Base-by-base conservation (phyloP, 2,797 vertebrate genomes). In the Hyperoplus immaculatus region DNA sequence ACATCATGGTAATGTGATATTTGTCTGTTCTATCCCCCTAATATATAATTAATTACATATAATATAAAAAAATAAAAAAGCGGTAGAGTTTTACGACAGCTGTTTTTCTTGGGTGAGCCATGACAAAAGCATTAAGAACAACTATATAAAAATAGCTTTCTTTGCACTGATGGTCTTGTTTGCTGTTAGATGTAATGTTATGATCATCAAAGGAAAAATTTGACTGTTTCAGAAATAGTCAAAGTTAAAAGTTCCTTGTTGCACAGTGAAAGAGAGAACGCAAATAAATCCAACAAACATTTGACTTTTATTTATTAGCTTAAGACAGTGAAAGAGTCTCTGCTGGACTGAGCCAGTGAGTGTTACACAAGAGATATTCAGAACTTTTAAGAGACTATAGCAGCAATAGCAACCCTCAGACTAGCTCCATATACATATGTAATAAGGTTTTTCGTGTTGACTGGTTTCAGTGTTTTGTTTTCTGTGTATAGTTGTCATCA, bases 271-370 rank as follows among this genome's bases (percentile, higher is more conserved):
- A 21, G n/a, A 61, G n/a, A 41, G n/a, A 43, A 49, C 47, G n/a
- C 43, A 43, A 47, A 61, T 6, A 9, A 54, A 46, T 5, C 43
- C 21, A 42, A 8, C 46, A 15, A 39, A 42, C 39, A 11, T 8
- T 21, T 15, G 7, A 38, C 21, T 70, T 70, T 80, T 78, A 89
- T 93, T 90, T 91, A 90, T 89, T 90, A 62, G 84, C 61, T 77
- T 67, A 65, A 86, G 74, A 75, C 70, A 71, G 68, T 46, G 50
- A 36, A 9, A 12, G 29, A 46, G 72, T 78, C 36, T 78, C n/a
- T 73, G 69, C 69, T 70, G 84, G 57, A 59, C 77, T 76, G 68
- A 82, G 78, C 74, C 75, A 45, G 71, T 68, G 21, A 68, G 46
- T 81, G 60, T 71, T 21, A 6, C 0, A 41, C 2, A 41, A 3